Evolutionary conservation across 2,888 invertebrate genomes (phyloP).

Genomic region (Platycheirus rosarum): DNA sequence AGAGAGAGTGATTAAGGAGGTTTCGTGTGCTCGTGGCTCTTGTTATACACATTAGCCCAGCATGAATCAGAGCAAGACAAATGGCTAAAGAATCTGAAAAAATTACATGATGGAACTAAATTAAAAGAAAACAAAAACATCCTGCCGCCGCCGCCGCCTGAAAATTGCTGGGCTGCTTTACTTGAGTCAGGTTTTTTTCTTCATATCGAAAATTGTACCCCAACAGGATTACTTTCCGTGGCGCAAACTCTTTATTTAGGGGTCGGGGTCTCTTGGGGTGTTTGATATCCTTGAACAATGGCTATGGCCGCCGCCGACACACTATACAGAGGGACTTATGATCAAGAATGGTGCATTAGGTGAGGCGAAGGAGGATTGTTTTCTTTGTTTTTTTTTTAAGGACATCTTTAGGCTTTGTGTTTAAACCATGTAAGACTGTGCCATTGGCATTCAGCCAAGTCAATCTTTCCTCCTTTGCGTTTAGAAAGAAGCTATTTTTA

Average conservation of each 20-base stretch:
- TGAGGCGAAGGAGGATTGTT: conserved; percentile 14
- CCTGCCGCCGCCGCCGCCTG: conserved; percentile 10
- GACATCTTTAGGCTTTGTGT: conserved; percentile 12
- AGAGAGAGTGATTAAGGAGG: conserved; percentile 9
- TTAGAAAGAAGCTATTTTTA: conserved; percentile 53
- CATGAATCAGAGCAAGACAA: conserved; percentile 64
- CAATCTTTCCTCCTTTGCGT: conserved; percentile 24
- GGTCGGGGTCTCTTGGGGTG: conserved; percentile 35
- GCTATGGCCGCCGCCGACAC: conserved; percentile 31
- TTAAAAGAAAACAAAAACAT: neutral
- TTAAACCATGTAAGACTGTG: conserved; percentile 11
- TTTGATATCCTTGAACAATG: conserved; percentile 57
- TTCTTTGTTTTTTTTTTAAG: conserved; percentile 12
- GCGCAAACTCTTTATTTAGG: conserved; percentile 37
- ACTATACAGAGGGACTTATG: conserved; percentile 9
- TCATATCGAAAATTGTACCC: conserved; percentile 11
- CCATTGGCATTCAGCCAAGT: conserved; percentile 55
- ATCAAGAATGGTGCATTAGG: conserved; percentile 8
- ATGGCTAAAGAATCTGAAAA: conserved; percentile 50
- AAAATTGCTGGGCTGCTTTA: conserved; percentile 25
- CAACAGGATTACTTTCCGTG: conserved; percentile 33
- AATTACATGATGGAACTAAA: conserved; percentile 24
- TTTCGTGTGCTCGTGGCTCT: conserved; percentile 52
- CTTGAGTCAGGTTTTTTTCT: conserved; percentile 40
- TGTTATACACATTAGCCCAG: conserved; percentile 47